These are phyloP conservation scores for Acrossocheilus wenchowensis DNA, from an alignment of 2,797 vertebrate genomes.

Conservation along the genomic window DNA sequence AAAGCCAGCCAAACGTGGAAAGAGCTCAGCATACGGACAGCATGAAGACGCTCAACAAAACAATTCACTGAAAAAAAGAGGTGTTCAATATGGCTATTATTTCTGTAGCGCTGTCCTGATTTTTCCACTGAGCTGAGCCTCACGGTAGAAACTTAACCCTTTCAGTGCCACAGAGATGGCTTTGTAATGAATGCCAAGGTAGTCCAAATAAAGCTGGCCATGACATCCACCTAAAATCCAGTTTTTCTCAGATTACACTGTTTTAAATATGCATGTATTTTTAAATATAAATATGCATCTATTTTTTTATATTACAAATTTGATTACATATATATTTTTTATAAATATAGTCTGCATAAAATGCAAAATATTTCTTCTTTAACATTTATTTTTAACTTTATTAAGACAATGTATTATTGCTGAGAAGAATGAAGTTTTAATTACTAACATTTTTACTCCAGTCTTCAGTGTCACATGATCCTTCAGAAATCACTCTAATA, in stretches of 20 bases:
- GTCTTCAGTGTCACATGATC: no score
- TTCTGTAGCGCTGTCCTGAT: slow-evolving; percentile 15
- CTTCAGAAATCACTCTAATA: no score
- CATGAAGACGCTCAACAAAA: slow-evolving; percentile 18
- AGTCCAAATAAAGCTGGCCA: background rate
- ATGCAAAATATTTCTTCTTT: no score
- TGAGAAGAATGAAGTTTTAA: no score
- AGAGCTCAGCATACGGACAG: slow-evolving; percentile 34
- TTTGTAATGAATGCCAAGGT: background rate
- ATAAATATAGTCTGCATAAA: no score
- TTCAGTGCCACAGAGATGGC: background rate
- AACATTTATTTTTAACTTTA: no score
- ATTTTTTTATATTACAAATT: background rate
- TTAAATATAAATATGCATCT: background rate
- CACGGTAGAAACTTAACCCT: slow-evolving; percentile 30
- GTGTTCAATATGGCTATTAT: slow-evolving; percentile 17
- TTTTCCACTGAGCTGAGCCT: slow-evolving; percentile 38
- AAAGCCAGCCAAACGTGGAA: slow-evolving; percentile 55
- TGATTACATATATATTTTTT: no score
- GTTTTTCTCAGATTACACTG: background rate
- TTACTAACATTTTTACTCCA: no score
- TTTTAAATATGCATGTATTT: background rate
- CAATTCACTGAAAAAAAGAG: background rate
- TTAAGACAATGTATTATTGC: no score
- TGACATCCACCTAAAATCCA: background rate